Conservation (phyloP, 2,888 invertebrate genomes). For the Taphrorychus bicolor region DNA sequence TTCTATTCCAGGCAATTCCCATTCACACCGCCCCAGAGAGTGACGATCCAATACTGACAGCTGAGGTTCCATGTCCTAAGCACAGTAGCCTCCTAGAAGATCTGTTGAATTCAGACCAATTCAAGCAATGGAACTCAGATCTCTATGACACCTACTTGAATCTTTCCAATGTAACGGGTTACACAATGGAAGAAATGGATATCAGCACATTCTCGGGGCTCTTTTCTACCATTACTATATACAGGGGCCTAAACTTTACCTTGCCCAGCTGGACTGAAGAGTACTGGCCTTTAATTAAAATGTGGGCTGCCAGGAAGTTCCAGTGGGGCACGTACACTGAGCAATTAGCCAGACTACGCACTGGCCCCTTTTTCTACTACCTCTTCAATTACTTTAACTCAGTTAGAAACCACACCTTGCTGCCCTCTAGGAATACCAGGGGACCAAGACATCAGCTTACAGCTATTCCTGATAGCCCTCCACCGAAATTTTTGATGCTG, state of each 20-base stretch:
- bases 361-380: constrained; percentile 42
- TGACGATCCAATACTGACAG: constrained; percentile 23
- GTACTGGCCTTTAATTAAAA: constrained; percentile 67
- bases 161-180: constrained; percentile 59
- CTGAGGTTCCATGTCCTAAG: constrained; percentile 25
- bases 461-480: neutral
- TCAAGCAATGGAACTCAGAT: constrained; percentile 60
- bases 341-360: constrained; percentile 63
- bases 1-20: constrained; percentile 28
- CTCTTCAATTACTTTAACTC: constrained; percentile 37
- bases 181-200: constrained; percentile 61
- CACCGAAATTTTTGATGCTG: constrained; percentile 43
- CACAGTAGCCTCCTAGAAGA: constrained; percentile 21
- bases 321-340: constrained; percentile 62
- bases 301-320: constrained; percentile 64
- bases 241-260: constrained; percentile 55
- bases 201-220: constrained; percentile 64
- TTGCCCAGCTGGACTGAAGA: constrained; percentile 47
- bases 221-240: constrained; percentile 47
- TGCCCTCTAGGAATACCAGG: neutral
- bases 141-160: constrained; percentile 68
- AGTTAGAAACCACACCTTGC: neutral
- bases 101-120: constrained; percentile 34
- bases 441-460: neutral
- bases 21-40: constrained; percentile 31